A percentile compares a stretch with the other conserved stretches of the same genome.
Conservation (phyloP, 2,888 invertebrate species). For the Adelognathus sp. region DNA sequence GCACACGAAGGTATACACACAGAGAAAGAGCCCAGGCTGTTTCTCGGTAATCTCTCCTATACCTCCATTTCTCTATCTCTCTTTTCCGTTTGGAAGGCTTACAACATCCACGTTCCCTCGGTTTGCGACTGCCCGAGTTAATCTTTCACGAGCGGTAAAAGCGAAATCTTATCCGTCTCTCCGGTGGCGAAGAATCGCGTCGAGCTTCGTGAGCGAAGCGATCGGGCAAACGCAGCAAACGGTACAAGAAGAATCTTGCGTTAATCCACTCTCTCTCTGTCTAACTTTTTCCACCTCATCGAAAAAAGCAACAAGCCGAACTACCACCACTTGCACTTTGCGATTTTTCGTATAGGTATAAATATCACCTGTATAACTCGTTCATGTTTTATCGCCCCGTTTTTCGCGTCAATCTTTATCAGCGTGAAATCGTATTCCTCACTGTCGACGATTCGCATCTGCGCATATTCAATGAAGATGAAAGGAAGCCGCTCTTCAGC, state of each 20-base stretch:
- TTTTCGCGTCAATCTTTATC: background rate
- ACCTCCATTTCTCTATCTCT: constrained; percentile 35
- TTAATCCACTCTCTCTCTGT: background rate
- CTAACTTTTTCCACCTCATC: background rate
- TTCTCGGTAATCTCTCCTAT: constrained; percentile 56
- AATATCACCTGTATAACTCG: background rate
- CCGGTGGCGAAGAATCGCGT: constrained; percentile 5
- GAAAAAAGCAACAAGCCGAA: constrained; percentile 16
- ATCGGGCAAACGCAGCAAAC: background rate
- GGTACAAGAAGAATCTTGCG: background rate
- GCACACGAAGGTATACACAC: constrained; percentile 19
- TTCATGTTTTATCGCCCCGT: background rate
- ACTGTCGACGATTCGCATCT: background rate
- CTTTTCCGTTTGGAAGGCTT: constrained; percentile 31
- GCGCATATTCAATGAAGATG: background rate
- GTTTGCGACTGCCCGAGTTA: constrained; percentile 60
- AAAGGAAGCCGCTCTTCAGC: background rate
- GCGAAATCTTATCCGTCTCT: constrained; percentile 64
- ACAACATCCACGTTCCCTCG: background rate
- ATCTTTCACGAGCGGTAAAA: constrained; percentile 69
- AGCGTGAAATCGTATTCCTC: constrained; percentile 2
- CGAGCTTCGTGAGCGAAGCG: background rate
- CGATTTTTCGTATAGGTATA: background rate
- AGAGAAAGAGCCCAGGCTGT: constrained; percentile 16
- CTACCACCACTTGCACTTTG: background rate